phyloP scores from a whole-genome alignment of 2,888 invertebrate species.

The Drosophila melanosoma region DNA sequence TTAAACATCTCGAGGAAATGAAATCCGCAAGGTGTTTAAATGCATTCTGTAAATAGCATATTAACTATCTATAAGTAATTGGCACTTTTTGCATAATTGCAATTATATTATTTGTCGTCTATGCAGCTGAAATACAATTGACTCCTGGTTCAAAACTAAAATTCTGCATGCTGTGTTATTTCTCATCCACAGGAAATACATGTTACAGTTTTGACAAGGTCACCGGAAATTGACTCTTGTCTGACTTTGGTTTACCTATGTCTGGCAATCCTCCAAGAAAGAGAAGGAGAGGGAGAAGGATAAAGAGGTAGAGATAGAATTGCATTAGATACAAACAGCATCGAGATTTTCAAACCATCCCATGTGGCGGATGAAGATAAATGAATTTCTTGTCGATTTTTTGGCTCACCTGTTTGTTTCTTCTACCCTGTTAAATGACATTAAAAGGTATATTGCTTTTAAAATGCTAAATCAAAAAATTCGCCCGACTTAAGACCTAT shows the following conservation, averaged over 20 bases:
- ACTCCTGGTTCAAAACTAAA: slow-evolving; percentile 44
- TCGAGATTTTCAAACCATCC: slow-evolving; percentile 13
- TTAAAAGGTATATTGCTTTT: neutral
- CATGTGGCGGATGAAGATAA: slow-evolving; percentile 46
- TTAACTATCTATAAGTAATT: slow-evolving; percentile 34
- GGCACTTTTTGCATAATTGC: slow-evolving; percentile 38
- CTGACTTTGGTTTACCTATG: slow-evolving; percentile 29
- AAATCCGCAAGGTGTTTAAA: slow-evolving; percentile 13
- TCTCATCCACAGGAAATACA: neutral
- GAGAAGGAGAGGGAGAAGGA: neutral
- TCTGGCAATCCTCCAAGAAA: slow-evolving; percentile 16
- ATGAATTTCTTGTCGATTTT: slow-evolving; percentile 43
- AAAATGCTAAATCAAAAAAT: neutral
- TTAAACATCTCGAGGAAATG: slow-evolving; percentile 1
- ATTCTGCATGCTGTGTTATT: slow-evolving; percentile 8
- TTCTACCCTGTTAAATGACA: neutral
- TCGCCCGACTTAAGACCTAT: neutral
- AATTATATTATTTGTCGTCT: slow-evolving; percentile 35
- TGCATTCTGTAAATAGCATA: slow-evolving; percentile 49
- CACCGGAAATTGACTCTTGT: slow-evolving; percentile 51
- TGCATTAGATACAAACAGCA: slow-evolving; percentile 13
- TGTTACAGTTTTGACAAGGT: slow-evolving; percentile 7
- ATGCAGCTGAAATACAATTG: slow-evolving; percentile 53
- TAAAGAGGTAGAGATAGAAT: neutral
- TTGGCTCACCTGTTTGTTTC: slow-evolving; percentile 15